Base-by-base conservation (phyloP, 2,113 vertebrate species). In the Clarias macrocephalus region DNA sequence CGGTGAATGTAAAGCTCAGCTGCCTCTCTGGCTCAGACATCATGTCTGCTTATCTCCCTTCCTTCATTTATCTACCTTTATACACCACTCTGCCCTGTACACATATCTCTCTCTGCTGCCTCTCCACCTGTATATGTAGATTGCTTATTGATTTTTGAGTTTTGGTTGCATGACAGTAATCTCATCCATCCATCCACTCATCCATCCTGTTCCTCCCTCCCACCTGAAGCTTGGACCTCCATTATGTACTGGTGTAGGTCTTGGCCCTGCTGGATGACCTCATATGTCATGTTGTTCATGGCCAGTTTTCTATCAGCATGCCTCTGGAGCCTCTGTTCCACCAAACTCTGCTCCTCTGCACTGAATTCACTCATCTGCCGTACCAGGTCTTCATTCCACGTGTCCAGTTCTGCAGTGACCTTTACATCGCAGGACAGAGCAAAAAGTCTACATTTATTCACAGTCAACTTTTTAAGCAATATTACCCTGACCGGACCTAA, bases 271-370 rank as follows among this genome's bases (percentile, higher is more conserved):
- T 99, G 98, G 92, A 99, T 97, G 89, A 99, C 98, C 92, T 99
- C 98, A 37, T 98, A 99, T 66, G 97, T 99, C 98, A 99, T 98
- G 93, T 97, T 99, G 94, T 97, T 99, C 97, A 99, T 99, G 91
- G 97, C 98, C 16, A 98, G 84, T 83, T 99, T 99, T 79, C 98
- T 93, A 86, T 99, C 98, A 0, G 97, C 96, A 89, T 99, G 98
- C 4, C 97, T 94, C 90, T 99, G 98, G 57, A 99, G 94, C 23
- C 98, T 95, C 92, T 99, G 98, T 91, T 99, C 98, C 0, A 97
- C 98, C 88, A 98, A 92, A 5, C 95, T 95, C 77, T 97, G 96
- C 33, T 99, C 97, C 90, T 99, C 98, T 0, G 96, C 94, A 30
- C 96, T 96, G 84, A 97, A 96, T 90, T 97, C 96, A 59, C 95